A percentile compares a stretch with the other conserved stretches of the same genome.
These are phyloP conservation scores for Rhogogaster chlorosoma DNA, from an alignment of 2,888 invertebrate species.

Conservation along the genomic window DNA sequence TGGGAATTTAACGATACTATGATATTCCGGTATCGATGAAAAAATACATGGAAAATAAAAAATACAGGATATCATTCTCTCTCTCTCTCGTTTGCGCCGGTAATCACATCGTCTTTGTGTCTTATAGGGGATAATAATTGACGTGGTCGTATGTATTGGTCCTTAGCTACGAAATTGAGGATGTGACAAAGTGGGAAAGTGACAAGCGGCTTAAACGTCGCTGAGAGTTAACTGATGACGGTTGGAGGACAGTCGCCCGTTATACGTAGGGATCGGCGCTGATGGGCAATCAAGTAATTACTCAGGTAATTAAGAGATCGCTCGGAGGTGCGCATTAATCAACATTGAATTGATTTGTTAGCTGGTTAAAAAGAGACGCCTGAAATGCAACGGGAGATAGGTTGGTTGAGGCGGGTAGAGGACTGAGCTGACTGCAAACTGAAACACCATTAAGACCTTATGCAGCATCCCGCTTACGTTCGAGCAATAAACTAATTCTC, in stretches of 20 bases:
- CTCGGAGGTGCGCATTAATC: constrained; percentile 70
- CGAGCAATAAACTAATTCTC: constrained; percentile 72
- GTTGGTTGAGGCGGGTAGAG: neutral
- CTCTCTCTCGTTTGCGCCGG: too few species aligned
- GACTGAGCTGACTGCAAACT: neutral
- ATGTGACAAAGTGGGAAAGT: neutral
- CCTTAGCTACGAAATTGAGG: neutral
- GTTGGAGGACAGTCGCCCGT: constrained; percentile 14
- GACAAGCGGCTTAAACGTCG: neutral
- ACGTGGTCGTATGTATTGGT: neutral
- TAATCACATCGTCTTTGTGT: neutral
- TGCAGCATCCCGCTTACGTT: constrained; percentile 60
- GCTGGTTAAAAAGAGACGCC: constrained; percentile 62
- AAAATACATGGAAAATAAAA: neutral
- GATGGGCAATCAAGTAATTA: constrained; percentile 69
- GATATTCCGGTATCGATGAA: neutral
- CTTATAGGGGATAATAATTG: neutral
- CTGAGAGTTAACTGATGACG: constrained; percentile 16
- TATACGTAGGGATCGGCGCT: constrained; percentile 41
- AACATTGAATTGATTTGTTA: constrained; percentile 74
- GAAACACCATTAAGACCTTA: constrained; percentile 38
- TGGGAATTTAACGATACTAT: neutral
- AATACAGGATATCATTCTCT: neutral
- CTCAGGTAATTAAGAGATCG: constrained; percentile 69
- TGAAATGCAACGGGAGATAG: constrained; percentile 47